A percentile compares a stretch with the other conserved stretches of the same genome.
Conservation (phyloP, 1,140 invertebrate species). For the Sitobion miscanthi region DNA sequence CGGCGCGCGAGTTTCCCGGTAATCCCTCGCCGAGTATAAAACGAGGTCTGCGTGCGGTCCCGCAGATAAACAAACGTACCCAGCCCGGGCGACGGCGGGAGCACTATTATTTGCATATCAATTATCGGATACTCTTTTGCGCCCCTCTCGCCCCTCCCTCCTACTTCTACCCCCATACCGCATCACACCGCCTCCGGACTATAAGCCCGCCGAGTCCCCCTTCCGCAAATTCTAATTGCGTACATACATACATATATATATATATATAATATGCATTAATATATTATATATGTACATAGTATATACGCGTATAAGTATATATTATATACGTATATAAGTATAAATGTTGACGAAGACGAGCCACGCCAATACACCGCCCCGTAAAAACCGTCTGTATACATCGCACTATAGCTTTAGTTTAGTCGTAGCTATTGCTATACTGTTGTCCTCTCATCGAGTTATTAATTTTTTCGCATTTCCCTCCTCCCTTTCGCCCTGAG, state of each 20-base stretch:
- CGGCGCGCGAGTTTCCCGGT: slow-evolving; percentile 35
- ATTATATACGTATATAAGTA: neutral
- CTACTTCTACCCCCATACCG: neutral
- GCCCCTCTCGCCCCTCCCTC: neutral
- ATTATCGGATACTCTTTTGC: slow-evolving; percentile 56
- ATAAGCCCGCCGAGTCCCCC: neutral
- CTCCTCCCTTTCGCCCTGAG: neutral
- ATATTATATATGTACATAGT: no score
- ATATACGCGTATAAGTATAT: no score
- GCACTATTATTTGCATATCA: slow-evolving; percentile 52
- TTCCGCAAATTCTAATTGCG: slow-evolving; percentile 8
- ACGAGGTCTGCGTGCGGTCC: slow-evolving; percentile 54
- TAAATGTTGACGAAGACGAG: neutral
- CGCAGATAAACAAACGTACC: slow-evolving; percentile 51
- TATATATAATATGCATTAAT: neutral
- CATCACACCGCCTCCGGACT: neutral
- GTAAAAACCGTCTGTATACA: slow-evolving; percentile 10
- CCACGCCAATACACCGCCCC: neutral
- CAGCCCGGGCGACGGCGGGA: neutral
- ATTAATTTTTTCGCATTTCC: neutral
- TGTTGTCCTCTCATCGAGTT: neutral
- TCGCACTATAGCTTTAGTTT: neutral
- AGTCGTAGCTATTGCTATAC: neutral
- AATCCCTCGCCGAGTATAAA: slow-evolving; percentile 41
- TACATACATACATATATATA: neutral